Percentiles rank a stretch among this genome's conserved stretches.
These are phyloP conservation scores for Silurus asotus DNA, from an alignment of 2,113 vertebrate species.

Conservation along the genomic window DNA sequence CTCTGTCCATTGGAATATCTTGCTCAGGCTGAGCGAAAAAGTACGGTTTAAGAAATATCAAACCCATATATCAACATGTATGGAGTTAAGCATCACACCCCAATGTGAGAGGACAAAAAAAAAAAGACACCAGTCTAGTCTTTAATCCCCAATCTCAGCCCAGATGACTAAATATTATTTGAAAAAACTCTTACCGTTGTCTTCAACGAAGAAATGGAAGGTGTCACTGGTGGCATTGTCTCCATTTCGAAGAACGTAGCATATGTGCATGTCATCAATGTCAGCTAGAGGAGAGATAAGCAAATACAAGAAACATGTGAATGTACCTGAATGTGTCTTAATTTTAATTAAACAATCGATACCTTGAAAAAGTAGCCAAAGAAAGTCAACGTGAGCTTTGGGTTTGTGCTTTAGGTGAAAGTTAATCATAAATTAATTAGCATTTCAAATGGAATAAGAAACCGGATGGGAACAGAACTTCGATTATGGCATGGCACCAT, in stretches of 20 bases:
- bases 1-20: not conserved
- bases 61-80: not conserved
- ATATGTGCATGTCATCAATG: conserved; percentile 84
- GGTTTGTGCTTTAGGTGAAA: not conserved
- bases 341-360: too few relatives aligned
- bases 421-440: not conserved
- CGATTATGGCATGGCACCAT: not conserved
- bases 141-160: not conserved
- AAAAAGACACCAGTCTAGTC: not conserved
- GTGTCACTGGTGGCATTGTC: conserved; percentile 78
- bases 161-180: conserved; percentile 8
- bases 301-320: not conserved
- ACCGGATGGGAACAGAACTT: not conserved
- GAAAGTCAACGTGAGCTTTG: not conserved
- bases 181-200: conserved; percentile 72
- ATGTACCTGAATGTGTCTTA: not conserved
- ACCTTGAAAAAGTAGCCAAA: too few relatives aligned
- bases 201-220: conserved; percentile 82
- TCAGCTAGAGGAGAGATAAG: conserved; percentile 71
- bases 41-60: not conserved
- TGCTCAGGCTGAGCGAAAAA: not conserved
- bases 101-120: not conserved
- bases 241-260: conserved; percentile 77
- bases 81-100: not conserved
- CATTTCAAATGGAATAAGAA: not conserved